phyloP scores from a whole-genome alignment of 1,140 invertebrate species.

The Meloidogyne hapla region DNA sequence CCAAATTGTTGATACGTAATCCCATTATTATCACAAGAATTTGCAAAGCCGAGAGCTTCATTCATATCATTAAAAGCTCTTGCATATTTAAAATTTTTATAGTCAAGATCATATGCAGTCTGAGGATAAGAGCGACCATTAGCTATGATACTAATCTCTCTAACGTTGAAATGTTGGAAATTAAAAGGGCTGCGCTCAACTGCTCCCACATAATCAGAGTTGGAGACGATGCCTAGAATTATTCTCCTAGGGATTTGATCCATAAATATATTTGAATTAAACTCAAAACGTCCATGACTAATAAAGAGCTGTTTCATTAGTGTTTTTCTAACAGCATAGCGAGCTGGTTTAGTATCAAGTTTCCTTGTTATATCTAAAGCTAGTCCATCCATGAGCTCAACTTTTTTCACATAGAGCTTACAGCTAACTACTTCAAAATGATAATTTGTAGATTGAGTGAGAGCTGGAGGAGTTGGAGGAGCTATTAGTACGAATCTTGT shows the following conservation, averaged over 20 bases:
- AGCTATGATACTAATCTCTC: conserved; percentile 25
- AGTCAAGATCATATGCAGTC: conserved; percentile 23
- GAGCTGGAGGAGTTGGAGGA: not conserved
- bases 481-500: not conserved
- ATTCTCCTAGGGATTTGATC: conserved; percentile 23
- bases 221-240: conserved; percentile 11
- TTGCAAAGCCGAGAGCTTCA: conserved; percentile 28
- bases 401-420: conserved; percentile 12
- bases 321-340: conserved; percentile 28
- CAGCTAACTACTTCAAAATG: conserved; percentile 1
- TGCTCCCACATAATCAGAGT: conserved; percentile 12
- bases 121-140: conserved; percentile 13
- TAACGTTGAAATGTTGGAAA: conserved; percentile 31
- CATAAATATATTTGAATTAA: conserved; percentile 30
- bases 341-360: conserved; percentile 20
- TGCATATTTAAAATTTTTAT: conserved; percentile 26
- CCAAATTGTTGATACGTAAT: conserved; percentile 15
- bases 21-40: conserved; percentile 22
- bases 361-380: conserved; percentile 21
- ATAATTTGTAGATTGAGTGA: not conserved
- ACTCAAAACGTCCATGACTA: conserved; percentile 11
- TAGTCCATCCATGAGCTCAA: conserved; percentile 15
- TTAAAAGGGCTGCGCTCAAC: conserved; percentile 21
- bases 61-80: conserved; percentile 26
- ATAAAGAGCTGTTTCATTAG: conserved; percentile 25